Conservation (phyloP, 2,113 vertebrate genomes). For the Eubucco bourcierii region DNA sequence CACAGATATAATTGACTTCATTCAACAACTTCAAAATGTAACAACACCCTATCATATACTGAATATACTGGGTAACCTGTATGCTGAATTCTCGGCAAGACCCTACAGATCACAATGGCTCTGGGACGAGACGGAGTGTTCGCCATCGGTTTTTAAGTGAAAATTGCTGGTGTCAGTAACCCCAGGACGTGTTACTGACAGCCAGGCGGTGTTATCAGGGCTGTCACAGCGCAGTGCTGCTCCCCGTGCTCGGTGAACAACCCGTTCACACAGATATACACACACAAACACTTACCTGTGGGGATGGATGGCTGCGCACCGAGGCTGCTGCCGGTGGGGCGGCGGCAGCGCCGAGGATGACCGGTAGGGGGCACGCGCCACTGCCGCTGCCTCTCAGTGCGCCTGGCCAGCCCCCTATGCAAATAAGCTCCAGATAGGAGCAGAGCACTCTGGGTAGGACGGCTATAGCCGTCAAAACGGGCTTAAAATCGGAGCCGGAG, state of each 20-base stretch:
- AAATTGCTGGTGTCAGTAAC: fast-evolving
- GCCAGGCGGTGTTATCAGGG: neutral
- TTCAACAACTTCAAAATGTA: neutral
- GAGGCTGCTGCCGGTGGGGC: neutral
- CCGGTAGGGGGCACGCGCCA: neutral
- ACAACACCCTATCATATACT: too few species aligned
- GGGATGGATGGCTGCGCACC: fast-evolving
- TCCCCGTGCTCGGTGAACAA: neutral
- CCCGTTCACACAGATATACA: neutral
- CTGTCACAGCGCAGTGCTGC: neutral
- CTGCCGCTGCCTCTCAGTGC: fast-evolving
- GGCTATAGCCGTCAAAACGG: fast-evolving
- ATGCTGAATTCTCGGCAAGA: fast-evolving
- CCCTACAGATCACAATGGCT: fast-evolving
- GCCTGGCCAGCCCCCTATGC: constrained; percentile 28
- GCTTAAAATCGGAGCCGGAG: neutral
- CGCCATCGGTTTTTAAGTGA: fast-evolving
- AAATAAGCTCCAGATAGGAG: neutral
- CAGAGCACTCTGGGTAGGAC: constrained; percentile 36
- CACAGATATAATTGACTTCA: too few species aligned
- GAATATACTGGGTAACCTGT: fast-evolving
- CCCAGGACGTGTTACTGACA: fast-evolving
- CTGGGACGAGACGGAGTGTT: fast-evolving
- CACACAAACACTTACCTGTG: fast-evolving
- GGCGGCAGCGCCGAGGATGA: neutral